Evolutionary conservation across 2,888 invertebrate species (phyloP).

Genomic region (Drosophila barbarae): DNA sequence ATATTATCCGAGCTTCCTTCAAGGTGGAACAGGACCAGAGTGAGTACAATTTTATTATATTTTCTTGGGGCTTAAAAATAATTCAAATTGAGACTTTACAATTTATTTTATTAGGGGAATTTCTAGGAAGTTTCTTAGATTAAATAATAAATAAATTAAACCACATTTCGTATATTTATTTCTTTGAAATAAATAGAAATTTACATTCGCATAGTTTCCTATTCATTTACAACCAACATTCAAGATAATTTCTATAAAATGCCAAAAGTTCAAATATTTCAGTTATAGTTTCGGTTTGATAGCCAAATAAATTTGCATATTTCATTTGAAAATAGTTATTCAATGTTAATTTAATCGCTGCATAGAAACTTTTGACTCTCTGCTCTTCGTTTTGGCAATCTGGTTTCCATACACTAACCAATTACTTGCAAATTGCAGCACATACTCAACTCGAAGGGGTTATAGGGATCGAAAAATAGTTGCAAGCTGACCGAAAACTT

Average conservation of each 20-base stretch:
- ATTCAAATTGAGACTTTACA: too few relatives aligned
- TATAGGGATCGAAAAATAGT: conserved; percentile 21
- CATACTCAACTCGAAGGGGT: not conserved
- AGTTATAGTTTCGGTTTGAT: not conserved
- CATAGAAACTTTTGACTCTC: not conserved
- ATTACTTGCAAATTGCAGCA: conserved; percentile 40
- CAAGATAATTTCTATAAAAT: not conserved
- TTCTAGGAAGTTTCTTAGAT: not conserved
- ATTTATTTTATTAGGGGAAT: not conserved
- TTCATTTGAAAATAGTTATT: not conserved
- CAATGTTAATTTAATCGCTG: conserved; percentile 1
- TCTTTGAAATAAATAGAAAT: too few relatives aligned
- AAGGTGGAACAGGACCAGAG: conserved; percentile 98
- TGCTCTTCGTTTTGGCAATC: conserved; percentile 17
- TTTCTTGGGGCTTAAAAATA: not conserved
- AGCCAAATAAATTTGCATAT: not conserved
- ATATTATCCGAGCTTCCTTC: conserved; percentile 95
- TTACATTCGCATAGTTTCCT: too few relatives aligned
- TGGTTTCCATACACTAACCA: conserved; percentile 26
- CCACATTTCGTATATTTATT: not conserved
- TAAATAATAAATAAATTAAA: not conserved
- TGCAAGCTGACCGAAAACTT: conserved; percentile 26
- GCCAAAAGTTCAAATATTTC: not conserved
- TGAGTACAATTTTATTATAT: conserved; percentile 80
- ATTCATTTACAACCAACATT: not conserved